A percentile compares a stretch with the other conserved stretches of the same genome.
These are phyloP conservation scores for Notolepis coatsorum DNA, from an alignment of 2,797 vertebrate species.

Conservation along the genomic window DNA sequence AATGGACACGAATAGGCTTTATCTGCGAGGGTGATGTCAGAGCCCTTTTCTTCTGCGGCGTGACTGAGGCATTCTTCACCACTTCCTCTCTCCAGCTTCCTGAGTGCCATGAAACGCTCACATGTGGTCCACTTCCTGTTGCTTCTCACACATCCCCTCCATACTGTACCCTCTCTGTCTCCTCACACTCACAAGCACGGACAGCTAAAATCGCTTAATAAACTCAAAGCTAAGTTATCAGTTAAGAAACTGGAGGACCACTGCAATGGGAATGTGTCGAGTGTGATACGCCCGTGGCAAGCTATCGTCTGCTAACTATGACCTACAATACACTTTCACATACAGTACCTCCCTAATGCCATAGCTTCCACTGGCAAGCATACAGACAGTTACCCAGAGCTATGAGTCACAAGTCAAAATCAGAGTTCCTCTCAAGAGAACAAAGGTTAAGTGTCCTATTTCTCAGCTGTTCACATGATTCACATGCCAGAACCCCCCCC, in stretches of 20 bases:
- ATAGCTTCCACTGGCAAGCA: slow-evolving; percentile 12
- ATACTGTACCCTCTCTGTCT: slow-evolving; percentile 11
- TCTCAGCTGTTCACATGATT: slow-evolving; percentile 1
- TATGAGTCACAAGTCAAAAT: slow-evolving; percentile 38
- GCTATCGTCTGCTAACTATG: slow-evolving; percentile 24
- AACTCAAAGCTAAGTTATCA: too few relatives aligned
- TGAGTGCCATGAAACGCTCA: slow-evolving; percentile 63
- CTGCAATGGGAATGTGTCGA: too few relatives aligned
- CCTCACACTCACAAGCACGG: not conserved
- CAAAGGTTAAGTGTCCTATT: slow-evolving; percentile 16
- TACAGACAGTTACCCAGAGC: not conserved
- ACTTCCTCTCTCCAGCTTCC: slow-evolving; percentile 79
- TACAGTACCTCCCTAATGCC: slow-evolving; percentile 27
- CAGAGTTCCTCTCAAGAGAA: slow-evolving; percentile 28
- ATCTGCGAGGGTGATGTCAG: slow-evolving; percentile 44
- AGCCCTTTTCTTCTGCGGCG: slow-evolving; percentile 49
- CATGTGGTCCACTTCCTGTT: slow-evolving; percentile 74
- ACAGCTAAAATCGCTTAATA: not conserved
- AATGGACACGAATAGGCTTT: slow-evolving; percentile 25
- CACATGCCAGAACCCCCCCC: not conserved
- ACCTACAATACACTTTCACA: slow-evolving; percentile 44
- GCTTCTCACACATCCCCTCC: slow-evolving; percentile 40
- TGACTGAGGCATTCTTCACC: slow-evolving; percentile 66
- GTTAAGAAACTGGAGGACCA: too few relatives aligned
- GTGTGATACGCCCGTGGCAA: slow-evolving; percentile 22